Evolutionary conservation across 35 echinoderm and acorn worm genomes (phyloP).

Genomic region (Holothuria glaberrima): DNA sequence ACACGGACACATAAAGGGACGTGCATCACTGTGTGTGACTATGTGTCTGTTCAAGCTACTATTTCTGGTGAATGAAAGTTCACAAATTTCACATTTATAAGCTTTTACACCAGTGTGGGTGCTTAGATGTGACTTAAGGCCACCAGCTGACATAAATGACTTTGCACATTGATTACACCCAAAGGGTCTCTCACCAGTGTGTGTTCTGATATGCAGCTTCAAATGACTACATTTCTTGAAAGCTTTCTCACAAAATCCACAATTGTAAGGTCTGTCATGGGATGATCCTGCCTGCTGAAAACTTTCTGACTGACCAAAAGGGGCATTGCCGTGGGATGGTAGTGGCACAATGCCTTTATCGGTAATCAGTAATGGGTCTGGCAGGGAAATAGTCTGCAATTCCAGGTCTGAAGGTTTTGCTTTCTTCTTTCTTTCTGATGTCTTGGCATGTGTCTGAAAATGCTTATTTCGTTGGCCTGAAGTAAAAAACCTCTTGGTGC

Average conservation of each 20-base stretch:
- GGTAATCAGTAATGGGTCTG: constrained; percentile 95
- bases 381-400: constrained; percentile 80
- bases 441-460: constrained; percentile 81
- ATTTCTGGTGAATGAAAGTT: no score
- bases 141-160: no score
- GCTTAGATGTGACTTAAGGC: no score
- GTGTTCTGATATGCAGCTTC: no score
- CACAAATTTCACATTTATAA: no score
- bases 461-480: constrained; percentile 94
- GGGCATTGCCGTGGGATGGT: constrained; percentile 74
- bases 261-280: constrained; percentile 86
- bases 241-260: constrained; percentile 69
- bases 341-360: constrained; percentile 92
- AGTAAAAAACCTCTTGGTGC: constrained; percentile 90
- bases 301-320: constrained; percentile 29
- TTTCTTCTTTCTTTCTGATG: background rate
- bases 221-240: no score
- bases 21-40: constrained; percentile 87
- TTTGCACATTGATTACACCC: no score
- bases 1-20: constrained; percentile 95
- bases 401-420: constrained; percentile 57
- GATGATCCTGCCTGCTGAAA: constrained; percentile 52
- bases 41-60: constrained; percentile 92
- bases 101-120: no score
- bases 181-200: no score